Evolutionary conservation across 2,797 vertebrate species (phyloP).

Genomic region (Neosalanx taihuensis): DNA sequence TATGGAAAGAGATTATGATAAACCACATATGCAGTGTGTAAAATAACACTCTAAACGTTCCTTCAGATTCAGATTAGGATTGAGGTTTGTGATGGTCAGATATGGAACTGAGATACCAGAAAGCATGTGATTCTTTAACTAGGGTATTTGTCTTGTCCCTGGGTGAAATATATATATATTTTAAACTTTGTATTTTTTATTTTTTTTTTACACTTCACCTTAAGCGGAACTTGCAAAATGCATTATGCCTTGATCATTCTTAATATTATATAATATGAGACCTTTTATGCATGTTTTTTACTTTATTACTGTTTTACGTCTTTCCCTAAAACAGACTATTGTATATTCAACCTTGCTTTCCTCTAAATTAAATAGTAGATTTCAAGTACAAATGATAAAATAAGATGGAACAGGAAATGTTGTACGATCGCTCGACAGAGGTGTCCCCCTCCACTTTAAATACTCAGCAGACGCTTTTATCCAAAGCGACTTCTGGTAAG

Average conservation of each 20-base stretch:
- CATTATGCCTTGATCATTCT: neutral
- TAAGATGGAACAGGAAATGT: neutral
- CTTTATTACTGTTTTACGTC: neutral
- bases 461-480: too few species aligned
- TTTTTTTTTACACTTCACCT: neutral
- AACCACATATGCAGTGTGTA: slow-evolving; percentile 71
- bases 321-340: neutral
- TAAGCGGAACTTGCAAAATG: neutral
- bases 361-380: neutral
- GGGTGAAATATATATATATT: neutral
- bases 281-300: neutral
- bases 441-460: too few species aligned
- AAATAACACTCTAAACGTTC: slow-evolving; percentile 69
- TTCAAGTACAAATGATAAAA: slow-evolving; percentile 7
- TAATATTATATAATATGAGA: neutral
- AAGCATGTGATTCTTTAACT: neutral
- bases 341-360: neutral
- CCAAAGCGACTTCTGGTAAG: too few species aligned
- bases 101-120: too few species aligned
- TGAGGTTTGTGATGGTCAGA: too few species aligned
- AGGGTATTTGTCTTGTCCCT: neutral
- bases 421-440: too few species aligned
- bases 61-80: neutral
- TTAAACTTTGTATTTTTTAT: neutral
- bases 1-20: slow-evolving; percentile 66